Evolutionary conservation across 2,888 invertebrate genomes (phyloP), one percentile per base, ranked within the genome.

Genomic region (Parasteatoda lunata): DNA sequence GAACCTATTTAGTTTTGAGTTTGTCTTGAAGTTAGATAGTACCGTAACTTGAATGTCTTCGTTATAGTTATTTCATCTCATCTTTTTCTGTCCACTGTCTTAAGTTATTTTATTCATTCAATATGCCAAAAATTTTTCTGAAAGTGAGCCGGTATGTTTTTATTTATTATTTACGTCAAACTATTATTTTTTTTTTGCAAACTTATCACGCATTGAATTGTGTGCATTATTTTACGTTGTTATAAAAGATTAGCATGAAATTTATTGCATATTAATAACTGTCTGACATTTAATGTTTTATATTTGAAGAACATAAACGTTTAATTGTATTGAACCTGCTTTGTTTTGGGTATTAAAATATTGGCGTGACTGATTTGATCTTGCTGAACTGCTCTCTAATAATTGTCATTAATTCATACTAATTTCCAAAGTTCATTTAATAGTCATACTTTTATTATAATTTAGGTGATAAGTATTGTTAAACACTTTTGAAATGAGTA

Each of bases 71-170:
- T 59, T 30, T 30, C 30, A 30, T 30, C 30, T 59, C 59, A 59
- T 59, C 9, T 59, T 13, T 59, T 59, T 4, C 51, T 68, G 4
- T 30, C 13, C 51, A 30, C 51, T 49, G 45, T 52, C 9, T 73
- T 68, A n/a, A 59, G 68, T 69, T 73, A 68, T 81, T 73, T 75
- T 72, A 59, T n/a, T 2, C 11, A 64, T 30, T 30, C 30, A 79
- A 59, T 49, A 82, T 82, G 82, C 82, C 82, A 13, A 82, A 82
- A 64, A 59, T 82, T 30, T 70, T 82, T 64, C 30, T 49, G 7
- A 69, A 76, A 47, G 30, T 82, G 66, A 82, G 82, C 70, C 82
- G 82, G 82, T 82, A 82, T 70, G 82, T 76, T 54, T n/a, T 65
- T 5, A 13, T 52, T 3, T 13, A 47, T 65, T 51, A 48, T n/a